These are phyloP conservation scores for Grallaria varia DNA, from an alignment of 2,113 vertebrate genomes.

Conservation along the genomic window DNA sequence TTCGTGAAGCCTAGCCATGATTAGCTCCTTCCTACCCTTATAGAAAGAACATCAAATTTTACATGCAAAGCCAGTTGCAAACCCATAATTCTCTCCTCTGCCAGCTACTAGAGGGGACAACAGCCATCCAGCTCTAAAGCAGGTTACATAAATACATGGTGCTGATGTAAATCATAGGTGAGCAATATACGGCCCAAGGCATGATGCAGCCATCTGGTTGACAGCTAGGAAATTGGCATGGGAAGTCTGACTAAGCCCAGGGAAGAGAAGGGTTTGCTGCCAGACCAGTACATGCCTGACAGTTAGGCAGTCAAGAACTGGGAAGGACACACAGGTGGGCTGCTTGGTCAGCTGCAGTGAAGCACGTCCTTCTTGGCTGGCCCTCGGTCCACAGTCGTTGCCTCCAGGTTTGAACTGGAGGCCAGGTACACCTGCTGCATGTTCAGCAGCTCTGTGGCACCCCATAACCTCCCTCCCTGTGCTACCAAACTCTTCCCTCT, in stretches of 20 bases:
- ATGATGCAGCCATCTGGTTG: not conserved
- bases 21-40: not conserved
- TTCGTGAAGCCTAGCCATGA: no score
- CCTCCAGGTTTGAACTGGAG: not conserved
- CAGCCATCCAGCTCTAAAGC: not conserved
- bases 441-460: not conserved
- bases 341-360: not conserved
- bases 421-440: accelerated
- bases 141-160: not conserved
- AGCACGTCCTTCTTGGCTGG: accelerated
- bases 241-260: not conserved
- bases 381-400: accelerated
- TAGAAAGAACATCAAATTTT: not conserved
- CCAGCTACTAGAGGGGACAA: not conserved
- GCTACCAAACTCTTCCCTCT: not conserved
- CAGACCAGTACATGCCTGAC: not conserved
- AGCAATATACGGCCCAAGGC: not conserved
- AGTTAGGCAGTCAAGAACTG: not conserved
- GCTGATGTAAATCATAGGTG: not conserved
- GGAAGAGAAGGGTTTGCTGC: not conserved
- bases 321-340: accelerated
- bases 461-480: not conserved
- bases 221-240: not conserved
- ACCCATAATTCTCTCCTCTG: not conserved
- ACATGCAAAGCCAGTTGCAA: not conserved